These are phyloP conservation scores for Trachelus stipa DNA, from an alignment of 2,888 invertebrate species.

Conservation along the genomic window DNA sequence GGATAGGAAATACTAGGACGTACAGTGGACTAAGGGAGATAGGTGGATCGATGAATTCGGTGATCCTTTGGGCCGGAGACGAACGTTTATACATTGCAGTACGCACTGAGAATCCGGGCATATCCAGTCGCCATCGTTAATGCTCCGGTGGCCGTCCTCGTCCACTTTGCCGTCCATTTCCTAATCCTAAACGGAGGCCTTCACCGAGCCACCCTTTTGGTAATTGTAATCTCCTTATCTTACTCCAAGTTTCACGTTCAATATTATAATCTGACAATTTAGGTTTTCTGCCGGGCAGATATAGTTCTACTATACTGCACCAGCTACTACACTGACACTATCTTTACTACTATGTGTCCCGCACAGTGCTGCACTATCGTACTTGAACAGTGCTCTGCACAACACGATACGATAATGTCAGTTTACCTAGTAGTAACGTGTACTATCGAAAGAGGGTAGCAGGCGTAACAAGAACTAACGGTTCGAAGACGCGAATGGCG, in stretches of 20 bases:
- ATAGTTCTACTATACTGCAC: neutral
- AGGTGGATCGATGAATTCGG: constrained; percentile 1
- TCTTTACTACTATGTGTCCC: too few species aligned
- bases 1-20: neutral
- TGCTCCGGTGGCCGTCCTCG: constrained; percentile 55
- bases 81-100: neutral
- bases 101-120: constrained; percentile 62
- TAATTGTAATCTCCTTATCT: neutral
- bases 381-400: too few species aligned
- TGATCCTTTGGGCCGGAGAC: neutral
- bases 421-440: too few species aligned
- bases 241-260: neutral
- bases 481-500: neutral
- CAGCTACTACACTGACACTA: neutral
- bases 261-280: neutral
- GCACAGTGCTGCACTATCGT: too few species aligned
- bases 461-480: too few species aligned
- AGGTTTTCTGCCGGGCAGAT: neutral
- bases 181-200: constrained; percentile 10
- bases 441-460: too few species aligned
- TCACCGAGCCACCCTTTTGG: neutral
- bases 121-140: constrained; percentile 64
- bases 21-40: neutral
- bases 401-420: neutral
- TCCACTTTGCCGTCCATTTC: constrained; percentile 60